A percentile compares a stretch with the other conserved stretches of the same genome.
Evolutionary conservation across 2,113 vertebrate species (phyloP).

Genomic region (Clarias batrachus): DNA sequence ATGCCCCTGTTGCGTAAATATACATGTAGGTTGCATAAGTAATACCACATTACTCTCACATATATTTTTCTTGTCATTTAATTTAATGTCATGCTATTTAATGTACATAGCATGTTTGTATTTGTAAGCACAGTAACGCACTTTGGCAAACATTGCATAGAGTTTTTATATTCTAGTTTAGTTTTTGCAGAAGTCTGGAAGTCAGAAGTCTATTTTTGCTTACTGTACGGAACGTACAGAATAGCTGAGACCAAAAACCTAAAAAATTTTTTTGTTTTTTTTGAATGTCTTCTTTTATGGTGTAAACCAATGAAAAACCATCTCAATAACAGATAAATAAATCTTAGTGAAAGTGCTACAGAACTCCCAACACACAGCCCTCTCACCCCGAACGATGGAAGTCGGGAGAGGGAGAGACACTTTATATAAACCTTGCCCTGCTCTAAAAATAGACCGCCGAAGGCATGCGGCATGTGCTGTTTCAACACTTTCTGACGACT

Average conservation of each 20-base stretch:
- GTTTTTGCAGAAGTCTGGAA: not conserved
- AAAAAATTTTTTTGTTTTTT: not conserved
- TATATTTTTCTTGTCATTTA: not conserved
- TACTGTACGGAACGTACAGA: not conserved
- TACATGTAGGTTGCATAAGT: no score
- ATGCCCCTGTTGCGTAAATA: no score
- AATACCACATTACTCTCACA: not conserved
- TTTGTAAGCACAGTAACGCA: not conserved
- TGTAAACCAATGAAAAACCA: not conserved
- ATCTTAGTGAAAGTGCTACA: not conserved
- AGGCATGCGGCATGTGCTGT: conserved; percentile 26
- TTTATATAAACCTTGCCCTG: conserved; percentile 25
- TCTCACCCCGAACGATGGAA: conserved; percentile 24
- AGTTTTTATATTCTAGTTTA: not conserved
- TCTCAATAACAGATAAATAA: conserved; percentile 18
- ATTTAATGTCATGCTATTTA: not conserved
- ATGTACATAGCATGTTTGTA: not conserved
- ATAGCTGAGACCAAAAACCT: not conserved
- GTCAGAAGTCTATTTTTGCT: no score
- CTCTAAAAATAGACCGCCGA: conserved; percentile 32
- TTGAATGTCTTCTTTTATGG: not conserved
- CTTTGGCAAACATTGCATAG: not conserved
- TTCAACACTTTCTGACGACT: conserved; percentile 18
- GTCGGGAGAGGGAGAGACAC: conserved; percentile 1
- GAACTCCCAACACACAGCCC: not conserved